phyloP scores from a whole-genome alignment of 1,140 invertebrate species.

The Dendroctonus valens region DNA sequence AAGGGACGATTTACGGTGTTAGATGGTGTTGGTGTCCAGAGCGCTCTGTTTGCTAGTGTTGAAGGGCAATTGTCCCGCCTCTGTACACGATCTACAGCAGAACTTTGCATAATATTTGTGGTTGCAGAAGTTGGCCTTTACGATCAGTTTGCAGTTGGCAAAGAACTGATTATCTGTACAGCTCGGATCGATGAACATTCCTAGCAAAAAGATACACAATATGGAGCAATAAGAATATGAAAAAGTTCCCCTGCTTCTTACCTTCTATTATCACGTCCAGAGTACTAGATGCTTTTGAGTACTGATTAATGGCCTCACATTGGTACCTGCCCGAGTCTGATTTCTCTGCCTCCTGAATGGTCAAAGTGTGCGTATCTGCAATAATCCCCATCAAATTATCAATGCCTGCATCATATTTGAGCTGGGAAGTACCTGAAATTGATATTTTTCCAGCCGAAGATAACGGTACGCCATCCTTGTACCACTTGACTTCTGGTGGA shows the following conservation, averaged over 20 bases:
- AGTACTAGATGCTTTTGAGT: constrained; percentile 59
- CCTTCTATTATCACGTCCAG: constrained; percentile 55
- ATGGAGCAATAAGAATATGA: neutral
- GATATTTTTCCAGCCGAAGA: constrained; percentile 54
- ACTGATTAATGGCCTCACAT: constrained; percentile 74
- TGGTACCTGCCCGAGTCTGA: constrained; percentile 75
- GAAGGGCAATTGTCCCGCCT: constrained; percentile 60
- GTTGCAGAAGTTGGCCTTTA: constrained; percentile 75
- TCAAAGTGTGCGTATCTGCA: constrained; percentile 65
- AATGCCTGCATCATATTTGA: neutral
- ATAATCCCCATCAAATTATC: constrained; percentile 29
- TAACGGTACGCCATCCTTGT: constrained; percentile 66
- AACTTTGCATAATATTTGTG: constrained; percentile 89
- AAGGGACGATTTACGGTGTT: neutral
- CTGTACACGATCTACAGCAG: constrained; percentile 88
- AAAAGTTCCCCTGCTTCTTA: constrained; percentile 7
- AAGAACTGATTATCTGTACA: constrained; percentile 88
- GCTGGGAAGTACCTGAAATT: constrained; percentile 58
- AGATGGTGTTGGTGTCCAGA: constrained; percentile 36
- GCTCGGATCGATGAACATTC: constrained; percentile 69
- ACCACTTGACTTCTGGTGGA: constrained; percentile 71
- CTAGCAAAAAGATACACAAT: too few species aligned
- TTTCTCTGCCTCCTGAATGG: constrained; percentile 60
- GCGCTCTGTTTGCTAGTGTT: constrained; percentile 32
- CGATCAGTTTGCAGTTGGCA: constrained; percentile 84